Percentiles rank a stretch among this genome's conserved stretches.
Evolutionary conservation across 2,888 invertebrate genomes (phyloP).

Genomic region (Acheta domesticus): DNA sequence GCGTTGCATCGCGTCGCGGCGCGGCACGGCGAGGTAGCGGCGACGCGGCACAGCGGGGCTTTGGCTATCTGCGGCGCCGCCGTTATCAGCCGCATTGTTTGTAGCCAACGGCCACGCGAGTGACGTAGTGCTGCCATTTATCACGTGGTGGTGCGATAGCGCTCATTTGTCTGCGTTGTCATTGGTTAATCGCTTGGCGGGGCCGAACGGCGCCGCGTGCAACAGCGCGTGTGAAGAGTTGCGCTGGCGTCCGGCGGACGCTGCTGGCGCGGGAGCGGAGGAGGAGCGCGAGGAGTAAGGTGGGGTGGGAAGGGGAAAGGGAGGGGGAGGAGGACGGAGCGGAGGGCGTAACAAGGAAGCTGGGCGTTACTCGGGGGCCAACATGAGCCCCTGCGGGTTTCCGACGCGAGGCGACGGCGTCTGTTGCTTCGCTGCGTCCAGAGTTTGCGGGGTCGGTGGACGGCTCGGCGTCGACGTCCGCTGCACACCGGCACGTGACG

Average conservation of each 20-base stretch:
- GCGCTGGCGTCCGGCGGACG: background rate
- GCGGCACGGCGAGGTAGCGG: background rate
- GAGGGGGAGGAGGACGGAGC: background rate
- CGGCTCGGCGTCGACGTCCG: too few relatives aligned
- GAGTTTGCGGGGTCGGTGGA: too few relatives aligned
- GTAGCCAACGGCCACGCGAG: conserved; percentile 18
- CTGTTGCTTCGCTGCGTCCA: too few relatives aligned
- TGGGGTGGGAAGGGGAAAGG: background rate
- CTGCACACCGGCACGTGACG: too few relatives aligned
- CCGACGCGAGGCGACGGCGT: too few relatives aligned
- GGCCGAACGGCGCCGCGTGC: background rate
- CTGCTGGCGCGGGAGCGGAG: background rate
- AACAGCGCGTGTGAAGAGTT: conserved; percentile 18
- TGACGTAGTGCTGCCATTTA: conserved; percentile 10
- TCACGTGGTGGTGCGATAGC: background rate
- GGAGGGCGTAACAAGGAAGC: background rate
- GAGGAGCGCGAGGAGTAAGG: background rate
- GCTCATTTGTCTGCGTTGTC: conserved; percentile 18
- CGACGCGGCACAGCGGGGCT: conserved; percentile 5
- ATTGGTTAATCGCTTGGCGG: conserved; percentile 2
- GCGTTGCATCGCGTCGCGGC: background rate
- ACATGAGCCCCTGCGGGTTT: too few relatives aligned
- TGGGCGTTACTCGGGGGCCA: background rate
- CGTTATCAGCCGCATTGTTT: conserved; percentile 18
- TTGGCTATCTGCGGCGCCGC: conserved; percentile 4